A percentile compares a stretch with the other conserved stretches of the same genome.
Evolutionary conservation across 2,113 vertebrate genomes (phyloP).

Genomic region (Atlantisia rogersi): DNA sequence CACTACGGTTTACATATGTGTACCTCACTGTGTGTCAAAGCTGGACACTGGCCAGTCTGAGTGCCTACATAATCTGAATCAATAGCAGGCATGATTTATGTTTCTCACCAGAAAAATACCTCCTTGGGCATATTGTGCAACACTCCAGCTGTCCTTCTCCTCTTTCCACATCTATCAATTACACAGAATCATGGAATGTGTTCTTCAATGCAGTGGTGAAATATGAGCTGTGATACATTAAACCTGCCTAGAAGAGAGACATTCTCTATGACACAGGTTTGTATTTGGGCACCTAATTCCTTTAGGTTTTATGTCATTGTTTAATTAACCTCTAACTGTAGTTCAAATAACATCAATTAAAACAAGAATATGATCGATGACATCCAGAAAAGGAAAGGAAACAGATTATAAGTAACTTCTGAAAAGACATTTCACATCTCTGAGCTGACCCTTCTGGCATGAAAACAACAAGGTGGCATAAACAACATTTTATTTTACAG

Average conservation of each 20-base stretch:
- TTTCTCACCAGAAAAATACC: not conserved
- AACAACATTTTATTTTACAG: constrained; percentile 21
- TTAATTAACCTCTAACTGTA: not conserved
- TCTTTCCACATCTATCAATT: not conserved
- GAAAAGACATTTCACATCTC: not conserved
- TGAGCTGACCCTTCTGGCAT: not conserved
- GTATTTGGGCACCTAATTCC: not conserved
- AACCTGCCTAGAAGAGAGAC: not conserved
- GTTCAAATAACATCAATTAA: not conserved
- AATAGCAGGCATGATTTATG: not conserved
- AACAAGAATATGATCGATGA: not conserved
- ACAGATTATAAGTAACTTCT: not conserved
- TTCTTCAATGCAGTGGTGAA: not conserved
- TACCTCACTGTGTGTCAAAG: not conserved
- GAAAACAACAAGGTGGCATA: not conserved
- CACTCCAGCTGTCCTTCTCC: not conserved
- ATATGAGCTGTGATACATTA: not conserved
- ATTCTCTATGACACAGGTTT: not conserved
- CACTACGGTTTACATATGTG: not conserved
- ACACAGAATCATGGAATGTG: not conserved
- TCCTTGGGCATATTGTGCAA: not conserved
- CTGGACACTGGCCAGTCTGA: not conserved
- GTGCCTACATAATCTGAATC: not conserved
- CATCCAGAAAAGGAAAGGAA: not conserved
- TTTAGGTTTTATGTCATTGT: not conserved